Conservation (phyloP, 2,888 invertebrate species). For the Callinectes sapidus region DNA sequence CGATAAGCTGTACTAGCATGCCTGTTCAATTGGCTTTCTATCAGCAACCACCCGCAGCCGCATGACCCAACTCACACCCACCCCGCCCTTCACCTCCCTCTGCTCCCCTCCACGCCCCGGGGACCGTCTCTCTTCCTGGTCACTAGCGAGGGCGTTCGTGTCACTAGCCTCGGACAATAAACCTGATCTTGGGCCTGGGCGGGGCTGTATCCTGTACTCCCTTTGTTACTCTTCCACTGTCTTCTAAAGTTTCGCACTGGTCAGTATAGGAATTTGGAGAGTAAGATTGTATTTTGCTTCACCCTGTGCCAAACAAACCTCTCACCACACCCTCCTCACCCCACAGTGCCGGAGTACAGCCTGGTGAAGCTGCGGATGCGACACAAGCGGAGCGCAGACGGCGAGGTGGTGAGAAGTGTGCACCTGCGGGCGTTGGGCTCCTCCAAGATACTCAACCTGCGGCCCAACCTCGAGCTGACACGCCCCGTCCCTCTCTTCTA, state of each 20-base stretch:
- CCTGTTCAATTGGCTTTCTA: conserved; percentile 11
- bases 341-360: conserved; percentile 67
- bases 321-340: neutral
- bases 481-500: conserved; percentile 66
- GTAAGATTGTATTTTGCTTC: neutral
- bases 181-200: neutral
- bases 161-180: neutral
- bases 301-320: neutral
- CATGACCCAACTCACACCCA: neutral
- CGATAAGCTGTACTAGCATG: neutral
- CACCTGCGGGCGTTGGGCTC: conserved; percentile 63
- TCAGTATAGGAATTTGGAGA: neutral
- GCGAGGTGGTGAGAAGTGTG: conserved; percentile 54
- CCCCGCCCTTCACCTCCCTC: neutral
- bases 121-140: neutral
- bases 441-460: conserved; percentile 53
- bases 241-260: neutral
- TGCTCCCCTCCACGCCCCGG: neutral
- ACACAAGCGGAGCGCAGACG: conserved; percentile 53
- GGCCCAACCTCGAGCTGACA: conserved; percentile 62
- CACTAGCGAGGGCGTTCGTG: neutral
- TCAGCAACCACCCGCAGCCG: conserved; percentile 9
- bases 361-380: conserved; percentile 62
- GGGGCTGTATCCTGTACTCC: neutral
- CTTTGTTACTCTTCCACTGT: no score